These are phyloP conservation scores for Drosophila bunnanda DNA, from an alignment of 2,888 invertebrate species.

Conservation along the genomic window DNA sequence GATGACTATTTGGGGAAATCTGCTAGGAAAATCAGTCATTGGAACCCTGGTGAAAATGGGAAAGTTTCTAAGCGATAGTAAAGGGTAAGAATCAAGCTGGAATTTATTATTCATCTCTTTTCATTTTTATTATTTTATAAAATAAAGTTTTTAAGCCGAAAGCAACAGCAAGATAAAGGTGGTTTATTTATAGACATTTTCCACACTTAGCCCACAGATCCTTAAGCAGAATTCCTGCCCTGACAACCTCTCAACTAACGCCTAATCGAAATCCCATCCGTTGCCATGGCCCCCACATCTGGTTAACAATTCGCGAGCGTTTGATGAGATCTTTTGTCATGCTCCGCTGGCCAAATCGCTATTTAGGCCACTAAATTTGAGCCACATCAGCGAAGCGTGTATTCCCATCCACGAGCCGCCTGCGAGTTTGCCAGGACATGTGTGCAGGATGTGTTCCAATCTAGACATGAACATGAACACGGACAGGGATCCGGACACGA, in stretches of 20 bases:
- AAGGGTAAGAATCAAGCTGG: too few relatives aligned
- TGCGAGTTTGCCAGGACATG: constrained; percentile 19
- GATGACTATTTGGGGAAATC: neutral
- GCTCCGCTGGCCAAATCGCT: constrained; percentile 51
- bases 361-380: constrained; percentile 55
- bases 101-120: neutral
- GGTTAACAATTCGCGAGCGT: constrained; percentile 39
- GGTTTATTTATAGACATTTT: neutral
- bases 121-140: neutral
- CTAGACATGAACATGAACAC: constrained; percentile 40
- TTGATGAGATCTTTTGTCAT: constrained; percentile 45
- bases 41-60: neutral
- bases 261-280: constrained; percentile 16
- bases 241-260: constrained; percentile 1
- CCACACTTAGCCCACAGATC: neutral
- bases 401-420: constrained; percentile 12
- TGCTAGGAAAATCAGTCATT: neutral
- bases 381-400: constrained; percentile 35
- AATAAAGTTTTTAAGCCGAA: neutral
- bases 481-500: constrained; percentile 22
- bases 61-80: neutral
- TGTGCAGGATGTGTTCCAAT: constrained; percentile 35
- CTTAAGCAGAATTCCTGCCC: neutral
- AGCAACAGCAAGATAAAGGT: neutral
- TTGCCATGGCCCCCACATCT: constrained; percentile 1